phyloP scores from a whole-genome alignment of 2,797 vertebrate species.

The Acanthurus tractus region DNA sequence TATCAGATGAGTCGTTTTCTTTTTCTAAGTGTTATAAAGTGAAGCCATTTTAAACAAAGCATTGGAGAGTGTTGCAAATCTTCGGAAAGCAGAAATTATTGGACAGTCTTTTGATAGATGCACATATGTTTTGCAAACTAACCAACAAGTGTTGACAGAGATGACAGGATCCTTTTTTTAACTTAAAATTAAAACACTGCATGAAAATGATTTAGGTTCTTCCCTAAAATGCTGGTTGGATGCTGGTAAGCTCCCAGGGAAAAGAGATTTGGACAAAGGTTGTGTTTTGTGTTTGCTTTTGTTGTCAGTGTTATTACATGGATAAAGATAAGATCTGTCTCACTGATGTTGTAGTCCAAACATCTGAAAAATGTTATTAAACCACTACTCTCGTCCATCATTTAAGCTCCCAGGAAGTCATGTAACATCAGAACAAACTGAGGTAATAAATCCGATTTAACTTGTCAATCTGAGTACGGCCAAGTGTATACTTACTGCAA shows the following conservation, averaged over 20 bases:
- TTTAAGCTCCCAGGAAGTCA: background rate
- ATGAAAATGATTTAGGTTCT: background rate
- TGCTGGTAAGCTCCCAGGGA: background rate
- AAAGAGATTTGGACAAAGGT: background rate
- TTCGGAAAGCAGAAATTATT: background rate
- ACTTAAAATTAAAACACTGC: background rate
- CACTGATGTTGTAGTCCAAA: background rate
- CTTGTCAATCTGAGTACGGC: background rate
- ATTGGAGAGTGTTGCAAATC: background rate
- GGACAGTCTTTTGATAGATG: background rate
- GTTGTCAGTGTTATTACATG: background rate
- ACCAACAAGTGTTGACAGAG: constrained; percentile 1
- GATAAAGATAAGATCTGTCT: constrained; percentile 28
- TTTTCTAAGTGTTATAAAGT: constrained; percentile 9
- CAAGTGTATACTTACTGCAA: background rate
- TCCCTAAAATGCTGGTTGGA: background rate
- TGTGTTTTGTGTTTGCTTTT: background rate
- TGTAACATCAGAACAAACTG: background rate
- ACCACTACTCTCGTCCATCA: constrained; percentile 4
- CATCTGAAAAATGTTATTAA: background rate
- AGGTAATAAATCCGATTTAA: background rate
- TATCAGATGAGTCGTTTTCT: background rate
- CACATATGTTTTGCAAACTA: constrained; percentile 14
- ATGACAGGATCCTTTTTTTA: background rate
- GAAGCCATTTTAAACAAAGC: background rate